A percentile compares a stretch with the other conserved stretches of the same genome.
Evolutionary conservation across 2,888 invertebrate genomes (phyloP).

Genomic region (Saturnia pavonia): DNA sequence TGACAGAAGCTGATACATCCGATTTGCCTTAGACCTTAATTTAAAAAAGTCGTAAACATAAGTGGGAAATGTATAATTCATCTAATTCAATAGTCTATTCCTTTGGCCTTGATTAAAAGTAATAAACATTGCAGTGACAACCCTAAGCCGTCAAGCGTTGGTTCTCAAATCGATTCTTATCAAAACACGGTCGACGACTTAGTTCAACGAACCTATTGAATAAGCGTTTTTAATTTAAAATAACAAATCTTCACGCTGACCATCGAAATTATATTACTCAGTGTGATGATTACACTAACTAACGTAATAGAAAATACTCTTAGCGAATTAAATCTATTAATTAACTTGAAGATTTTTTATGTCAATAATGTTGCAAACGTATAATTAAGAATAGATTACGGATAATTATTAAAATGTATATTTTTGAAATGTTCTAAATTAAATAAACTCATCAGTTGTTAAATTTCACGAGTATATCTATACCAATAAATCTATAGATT

Average conservation of each 20-base stretch:
- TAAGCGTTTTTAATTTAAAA: slow-evolving; percentile 23
- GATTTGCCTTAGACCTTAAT: neutral
- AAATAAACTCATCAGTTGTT: no score
- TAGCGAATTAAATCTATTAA: neutral
- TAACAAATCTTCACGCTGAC: slow-evolving; percentile 12
- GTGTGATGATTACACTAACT: neutral
- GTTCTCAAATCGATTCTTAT: slow-evolving; percentile 39
- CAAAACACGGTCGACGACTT: slow-evolving; percentile 34
- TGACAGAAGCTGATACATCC: neutral
- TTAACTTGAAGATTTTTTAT: neutral
- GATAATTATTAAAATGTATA: no score
- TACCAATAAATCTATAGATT: no score
- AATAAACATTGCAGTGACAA: neutral
- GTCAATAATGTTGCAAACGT: neutral
- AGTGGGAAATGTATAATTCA: neutral
- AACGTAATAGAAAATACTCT: neutral
- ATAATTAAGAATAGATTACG: neutral
- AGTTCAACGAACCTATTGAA: slow-evolving; percentile 38
- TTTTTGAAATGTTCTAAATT: no score
- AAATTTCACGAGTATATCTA: no score
- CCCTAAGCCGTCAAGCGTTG: slow-evolving; percentile 28
- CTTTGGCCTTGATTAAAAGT: neutral
- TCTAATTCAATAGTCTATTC: neutral
- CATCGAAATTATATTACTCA: neutral
- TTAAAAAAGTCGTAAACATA: neutral